These are phyloP conservation scores for Lipotes vexillifer DNA, from an alignment of 2,113 vertebrate genomes.

Conservation along the genomic window DNA sequence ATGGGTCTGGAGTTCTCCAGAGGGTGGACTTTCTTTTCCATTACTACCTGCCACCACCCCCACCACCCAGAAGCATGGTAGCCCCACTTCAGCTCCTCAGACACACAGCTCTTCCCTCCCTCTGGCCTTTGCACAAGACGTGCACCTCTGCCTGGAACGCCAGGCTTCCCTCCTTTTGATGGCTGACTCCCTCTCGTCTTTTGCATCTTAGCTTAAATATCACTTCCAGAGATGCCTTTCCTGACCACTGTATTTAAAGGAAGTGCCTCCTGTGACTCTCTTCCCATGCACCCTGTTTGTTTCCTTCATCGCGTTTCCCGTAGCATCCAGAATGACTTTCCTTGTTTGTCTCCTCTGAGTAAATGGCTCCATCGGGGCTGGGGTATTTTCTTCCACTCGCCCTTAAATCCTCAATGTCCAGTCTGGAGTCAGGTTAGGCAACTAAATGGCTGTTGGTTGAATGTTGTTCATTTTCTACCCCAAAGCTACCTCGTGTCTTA, in stretches of 20 bases:
- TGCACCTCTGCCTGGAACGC: background rate
- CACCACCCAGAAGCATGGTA: fast-evolving
- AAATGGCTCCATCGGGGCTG: background rate
- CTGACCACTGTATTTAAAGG: background rate
- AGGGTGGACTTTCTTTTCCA: background rate
- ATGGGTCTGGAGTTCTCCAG: background rate
- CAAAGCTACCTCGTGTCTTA: background rate
- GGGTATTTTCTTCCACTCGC: background rate
- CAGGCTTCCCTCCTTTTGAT: background rate
- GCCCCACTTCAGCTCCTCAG: background rate
- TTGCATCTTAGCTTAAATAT: background rate
- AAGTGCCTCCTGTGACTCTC: background rate
- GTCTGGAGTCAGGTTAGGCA: background rate
- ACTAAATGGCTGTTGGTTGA: background rate
- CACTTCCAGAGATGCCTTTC: background rate
- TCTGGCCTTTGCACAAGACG: background rate
- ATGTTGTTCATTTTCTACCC: background rate
- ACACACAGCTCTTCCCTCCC: background rate
- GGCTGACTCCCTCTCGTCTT: background rate
- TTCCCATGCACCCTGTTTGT: background rate
- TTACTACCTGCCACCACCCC: no score
- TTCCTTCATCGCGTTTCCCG: background rate
- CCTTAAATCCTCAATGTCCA: background rate
- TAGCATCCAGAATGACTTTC: background rate
- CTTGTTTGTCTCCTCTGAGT: background rate